Percentiles rank a stretch among this genome's conserved stretches.
Conservation (phyloP, 64 coral and sea anemone genomes). For the Orbicella faveolata region DNA sequence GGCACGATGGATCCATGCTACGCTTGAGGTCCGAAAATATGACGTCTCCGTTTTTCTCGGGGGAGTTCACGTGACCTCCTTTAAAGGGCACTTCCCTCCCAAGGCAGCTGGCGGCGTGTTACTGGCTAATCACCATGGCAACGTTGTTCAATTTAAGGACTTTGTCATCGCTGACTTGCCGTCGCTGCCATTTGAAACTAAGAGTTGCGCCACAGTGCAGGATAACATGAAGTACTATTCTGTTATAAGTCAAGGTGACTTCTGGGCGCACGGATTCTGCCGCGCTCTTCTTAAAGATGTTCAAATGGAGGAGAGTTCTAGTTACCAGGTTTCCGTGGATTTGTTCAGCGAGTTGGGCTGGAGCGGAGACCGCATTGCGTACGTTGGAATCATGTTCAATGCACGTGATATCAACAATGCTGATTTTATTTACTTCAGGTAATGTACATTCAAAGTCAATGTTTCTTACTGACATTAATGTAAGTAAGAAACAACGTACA, state of each 20-base stretch:
- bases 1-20: background rate
- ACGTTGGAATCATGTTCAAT: slow-evolving; percentile 33
- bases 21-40: slow-evolving; percentile 8
- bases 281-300: background rate
- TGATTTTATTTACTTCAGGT: slow-evolving; percentile 38
- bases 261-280: slow-evolving; percentile 13
- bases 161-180: slow-evolving; percentile 7
- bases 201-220: slow-evolving; percentile 12
- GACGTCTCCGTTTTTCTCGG: slow-evolving; percentile 18
- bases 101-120: background rate
- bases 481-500: no score
- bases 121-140: slow-evolving; percentile 8
- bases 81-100: background rate
- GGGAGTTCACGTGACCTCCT: slow-evolving; percentile 3
- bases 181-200: background rate
- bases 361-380: slow-evolving; percentile 18
- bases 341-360: slow-evolving; percentile 15
- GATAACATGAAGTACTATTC: background rate
- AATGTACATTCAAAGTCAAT: background rate
- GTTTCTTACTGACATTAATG: no score
- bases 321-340: slow-evolving; percentile 33
- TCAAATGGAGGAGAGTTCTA: background rate
- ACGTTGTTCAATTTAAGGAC: slow-evolving; percentile 7
- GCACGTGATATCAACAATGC: slow-evolving; percentile 44
- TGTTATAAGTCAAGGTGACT: slow-evolving; percentile 9